phyloP scores from a whole-genome alignment of 2,888 invertebrate genomes.

The Cataglyphis altisquamis region DNA sequence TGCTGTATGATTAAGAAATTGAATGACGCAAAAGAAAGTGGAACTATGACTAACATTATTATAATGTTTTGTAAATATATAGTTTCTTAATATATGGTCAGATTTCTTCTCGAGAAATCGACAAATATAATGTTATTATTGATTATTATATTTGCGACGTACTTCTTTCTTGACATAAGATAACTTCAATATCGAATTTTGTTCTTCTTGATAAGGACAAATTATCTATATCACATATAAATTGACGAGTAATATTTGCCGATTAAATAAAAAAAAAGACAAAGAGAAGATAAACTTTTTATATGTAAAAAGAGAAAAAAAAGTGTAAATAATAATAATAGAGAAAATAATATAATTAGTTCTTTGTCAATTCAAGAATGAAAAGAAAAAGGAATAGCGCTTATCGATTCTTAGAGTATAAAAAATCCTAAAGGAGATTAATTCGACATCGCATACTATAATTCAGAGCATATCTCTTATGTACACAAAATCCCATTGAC shows the following conservation, averaged over 20 bases:
- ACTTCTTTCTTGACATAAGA: not conserved
- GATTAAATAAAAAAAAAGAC: not conserved
- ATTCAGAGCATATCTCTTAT: constrained; percentile 11
- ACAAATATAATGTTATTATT: not conserved
- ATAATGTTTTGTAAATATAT: constrained; percentile 4
- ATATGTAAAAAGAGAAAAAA: not conserved
- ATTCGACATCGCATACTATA: not conserved
- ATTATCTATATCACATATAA: constrained; percentile 7
- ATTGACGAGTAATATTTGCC: not conserved
- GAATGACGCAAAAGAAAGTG: not conserved
- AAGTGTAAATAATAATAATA: not conserved
- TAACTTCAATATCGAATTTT: constrained; percentile 2
- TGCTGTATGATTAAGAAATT: not conserved
- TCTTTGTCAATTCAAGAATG: not conserved
- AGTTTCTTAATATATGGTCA: not conserved
- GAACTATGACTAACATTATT: constrained; percentile 1
- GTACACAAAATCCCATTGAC: not conserved
- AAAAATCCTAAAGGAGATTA: not conserved
- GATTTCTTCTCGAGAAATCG: not conserved
- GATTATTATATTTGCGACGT: not conserved
- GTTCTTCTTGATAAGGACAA: not conserved
- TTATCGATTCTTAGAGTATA: not conserved
- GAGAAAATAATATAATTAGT: not conserved
- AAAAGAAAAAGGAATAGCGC: not conserved
- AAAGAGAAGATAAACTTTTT: not conserved